Evolutionary conservation across 2,113 vertebrate genomes (phyloP).

Genomic region (Orycteropus afer): DNA sequence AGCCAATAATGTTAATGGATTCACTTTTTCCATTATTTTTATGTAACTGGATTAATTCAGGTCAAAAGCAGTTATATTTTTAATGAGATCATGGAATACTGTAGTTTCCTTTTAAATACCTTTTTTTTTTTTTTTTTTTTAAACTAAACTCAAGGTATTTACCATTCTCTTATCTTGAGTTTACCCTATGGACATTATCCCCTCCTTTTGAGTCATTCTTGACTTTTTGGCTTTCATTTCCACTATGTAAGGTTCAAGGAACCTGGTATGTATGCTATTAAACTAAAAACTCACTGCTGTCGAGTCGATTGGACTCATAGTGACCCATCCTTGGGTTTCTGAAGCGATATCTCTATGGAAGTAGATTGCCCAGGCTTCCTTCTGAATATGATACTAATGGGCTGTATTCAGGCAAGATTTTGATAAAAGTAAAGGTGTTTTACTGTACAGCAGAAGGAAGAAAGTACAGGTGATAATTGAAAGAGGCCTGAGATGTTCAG

Average conservation of each 20-base stretch:
- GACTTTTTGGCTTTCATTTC: neutral
- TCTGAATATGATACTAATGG: neutral
- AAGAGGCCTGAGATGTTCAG: neutral
- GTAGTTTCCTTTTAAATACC: neutral
- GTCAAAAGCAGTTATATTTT: neutral
- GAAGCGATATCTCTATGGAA: too few species aligned
- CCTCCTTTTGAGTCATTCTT: neutral
- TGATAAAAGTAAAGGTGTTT: neutral
- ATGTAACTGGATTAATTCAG: neutral
- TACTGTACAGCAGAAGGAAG: neutral
- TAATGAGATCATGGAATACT: neutral
- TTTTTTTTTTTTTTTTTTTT: too few species aligned
- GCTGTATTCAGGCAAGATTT: neutral
- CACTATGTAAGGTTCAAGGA: neutral
- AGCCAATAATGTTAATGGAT: neutral
- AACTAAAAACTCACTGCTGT: too few species aligned
- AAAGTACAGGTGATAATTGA: neutral
- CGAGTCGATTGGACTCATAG: too few species aligned
- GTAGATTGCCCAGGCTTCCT: too few species aligned
- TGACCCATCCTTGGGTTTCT: too few species aligned
- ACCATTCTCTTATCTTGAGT: neutral
- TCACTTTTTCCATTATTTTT: constrained; percentile 5
- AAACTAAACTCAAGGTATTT: neutral
- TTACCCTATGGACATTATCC: neutral
- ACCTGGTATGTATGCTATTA: too few species aligned